Evolutionary conservation across 2,888 invertebrate species (phyloP), one percentile per base, ranked within the genome.

Genomic region (Pogonocherus hispidulus): DNA sequence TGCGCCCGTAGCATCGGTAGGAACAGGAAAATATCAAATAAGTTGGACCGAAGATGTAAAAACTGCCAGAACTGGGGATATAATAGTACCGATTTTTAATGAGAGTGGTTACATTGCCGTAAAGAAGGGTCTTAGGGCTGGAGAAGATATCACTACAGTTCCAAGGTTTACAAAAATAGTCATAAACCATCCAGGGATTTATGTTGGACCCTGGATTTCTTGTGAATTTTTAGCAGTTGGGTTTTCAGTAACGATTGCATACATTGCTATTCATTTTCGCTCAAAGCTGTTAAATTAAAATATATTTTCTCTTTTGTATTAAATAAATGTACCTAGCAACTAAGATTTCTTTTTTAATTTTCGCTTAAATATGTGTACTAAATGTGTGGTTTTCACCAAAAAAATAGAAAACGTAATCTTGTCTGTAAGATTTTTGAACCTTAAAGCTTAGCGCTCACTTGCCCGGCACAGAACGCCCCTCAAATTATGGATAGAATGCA

Each of bases 21-120:
- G 90, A 37, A 91, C 92, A 66, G 90, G 91, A 79, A 92, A 91
- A 81, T 96, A 94, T 81, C 95, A 97, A 91, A 92, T 97, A 22
- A 97, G 97, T 74, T 96, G 96, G 94, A 93, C 93, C 1, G 94
- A 95, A 80, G 96, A 97, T 70, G 90, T 94, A 37, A 90, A 92
- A 32, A 92, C 92, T 78, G 91, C 95, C 0, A 90, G 91, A 65
- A 91, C 94, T 22, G 96, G 96, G 18, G 90, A 91, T 47, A 92
- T 95, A 77, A 89, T 90, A 67, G 89, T 97, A 51, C 91, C 91
- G 69, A 87, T 98, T 19, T 92, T 93, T 79, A 97, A 97, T 76
- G 97, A 97, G 85, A 96, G 96, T 81, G 94, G 95, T 57, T 96
- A 93, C 86, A 91, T 93, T 0, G 90, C 91, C 1, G 88, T 96